A percentile compares a stretch with the other conserved stretches of the same genome.
These are phyloP conservation scores for Malachius bipustulatus DNA, from an alignment of 2,888 invertebrate species.

Conservation along the genomic window DNA sequence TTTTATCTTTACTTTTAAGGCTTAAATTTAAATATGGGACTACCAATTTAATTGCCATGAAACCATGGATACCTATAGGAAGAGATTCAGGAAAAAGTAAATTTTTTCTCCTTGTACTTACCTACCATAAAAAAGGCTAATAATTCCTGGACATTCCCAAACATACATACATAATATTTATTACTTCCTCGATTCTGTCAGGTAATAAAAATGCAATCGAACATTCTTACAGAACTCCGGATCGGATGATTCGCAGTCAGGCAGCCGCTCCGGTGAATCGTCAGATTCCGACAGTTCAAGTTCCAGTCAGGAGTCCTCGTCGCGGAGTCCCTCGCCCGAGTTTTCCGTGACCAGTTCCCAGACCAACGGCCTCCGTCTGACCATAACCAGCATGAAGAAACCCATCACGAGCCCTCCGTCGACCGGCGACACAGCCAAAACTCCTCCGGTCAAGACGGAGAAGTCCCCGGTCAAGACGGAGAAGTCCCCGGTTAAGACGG, in stretches of 20 bases:
- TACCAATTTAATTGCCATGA: no score
- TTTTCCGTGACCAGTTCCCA: slow-evolving; percentile 50
- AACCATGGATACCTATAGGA: no score
- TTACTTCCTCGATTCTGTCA: no score
- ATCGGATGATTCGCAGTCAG: slow-evolving; percentile 36
- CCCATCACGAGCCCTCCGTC: slow-evolving; percentile 35
- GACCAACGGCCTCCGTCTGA: slow-evolving; percentile 48
- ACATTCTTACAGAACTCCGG: slow-evolving; percentile 38
- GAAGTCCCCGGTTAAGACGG: slow-evolving; percentile 16
- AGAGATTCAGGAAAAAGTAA: no score
- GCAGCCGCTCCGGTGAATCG: slow-evolving; percentile 34
- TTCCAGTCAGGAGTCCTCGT: slow-evolving; percentile 34
- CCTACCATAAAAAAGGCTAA: no score
- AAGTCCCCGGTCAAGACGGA: slow-evolving; percentile 22
- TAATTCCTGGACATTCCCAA: no score
- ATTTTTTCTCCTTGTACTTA: no score
- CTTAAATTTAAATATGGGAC: no score
- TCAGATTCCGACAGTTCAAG: slow-evolving; percentile 36
- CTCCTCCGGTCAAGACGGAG: slow-evolving; percentile 34
- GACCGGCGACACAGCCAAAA: no score
- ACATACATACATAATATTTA: no score
- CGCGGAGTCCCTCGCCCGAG: slow-evolving; percentile 37
- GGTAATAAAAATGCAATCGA: no score
- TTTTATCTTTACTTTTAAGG: no score
- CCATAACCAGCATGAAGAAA: slow-evolving; percentile 48